Percentiles rank a stretch among this genome's conserved stretches.
Conservation (phyloP, 2,797 vertebrate species). For the Scomberomorus guttatus region DNA sequence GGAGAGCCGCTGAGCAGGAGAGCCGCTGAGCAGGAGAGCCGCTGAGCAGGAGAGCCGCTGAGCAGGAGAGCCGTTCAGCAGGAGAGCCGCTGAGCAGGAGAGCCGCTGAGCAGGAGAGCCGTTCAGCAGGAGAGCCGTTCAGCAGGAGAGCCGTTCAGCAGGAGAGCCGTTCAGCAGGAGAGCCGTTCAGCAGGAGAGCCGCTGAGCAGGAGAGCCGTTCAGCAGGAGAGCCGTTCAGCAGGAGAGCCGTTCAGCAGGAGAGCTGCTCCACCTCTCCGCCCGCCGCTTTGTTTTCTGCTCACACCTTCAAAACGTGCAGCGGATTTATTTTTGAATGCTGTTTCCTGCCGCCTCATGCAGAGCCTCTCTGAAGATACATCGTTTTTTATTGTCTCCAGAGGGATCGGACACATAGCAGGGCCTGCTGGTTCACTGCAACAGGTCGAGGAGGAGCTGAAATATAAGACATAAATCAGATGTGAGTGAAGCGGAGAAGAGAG, state of each 20-base stretch:
- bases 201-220: no score
- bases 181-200: conserved; percentile 2
- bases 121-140: no score
- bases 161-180: no score
- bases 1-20: no score
- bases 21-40: neutral
- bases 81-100: no score
- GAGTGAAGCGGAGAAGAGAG: neutral
- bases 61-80: no score
- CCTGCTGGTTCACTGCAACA: conserved; percentile 50
- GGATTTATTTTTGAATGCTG: neutral
- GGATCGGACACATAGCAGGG: neutral
- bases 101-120: neutral
- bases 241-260: no score
- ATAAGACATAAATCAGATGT: neutral
- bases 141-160: no score
- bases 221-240: no score
- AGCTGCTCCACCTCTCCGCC: neutral
- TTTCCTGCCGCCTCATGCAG: neutral
- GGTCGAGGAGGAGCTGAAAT: conserved; percentile 41
- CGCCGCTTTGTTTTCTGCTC: conserved; percentile 20
- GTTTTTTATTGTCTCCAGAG: neutral
- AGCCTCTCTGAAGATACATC: accelerated
- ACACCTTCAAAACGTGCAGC: neutral
- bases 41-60: no score